These are phyloP conservation scores for Drosophila murphyi DNA, from an alignment of 1,140 invertebrate genomes.

Conservation along the genomic window DNA sequence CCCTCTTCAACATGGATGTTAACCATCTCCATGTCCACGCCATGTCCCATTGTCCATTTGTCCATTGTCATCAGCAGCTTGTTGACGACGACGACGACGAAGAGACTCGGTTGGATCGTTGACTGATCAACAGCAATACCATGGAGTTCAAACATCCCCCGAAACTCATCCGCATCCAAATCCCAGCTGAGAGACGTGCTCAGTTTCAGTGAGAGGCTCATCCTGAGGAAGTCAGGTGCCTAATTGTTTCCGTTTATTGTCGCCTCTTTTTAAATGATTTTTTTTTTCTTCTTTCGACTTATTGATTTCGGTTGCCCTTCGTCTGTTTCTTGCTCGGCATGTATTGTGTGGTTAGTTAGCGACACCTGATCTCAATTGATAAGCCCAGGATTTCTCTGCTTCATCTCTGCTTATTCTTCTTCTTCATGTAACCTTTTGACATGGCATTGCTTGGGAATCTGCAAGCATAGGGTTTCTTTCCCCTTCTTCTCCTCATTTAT, in stretches of 20 bases:
- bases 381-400: constrained; percentile 31
- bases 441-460: constrained; percentile 49
- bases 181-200: constrained; percentile 54
- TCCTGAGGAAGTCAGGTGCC: constrained; percentile 82
- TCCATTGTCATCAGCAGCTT: constrained; percentile 42
- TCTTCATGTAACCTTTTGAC: constrained; percentile 38
- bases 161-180: constrained; percentile 20
- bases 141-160: constrained; percentile 6
- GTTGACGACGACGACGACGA: constrained; percentile 8
- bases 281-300: constrained; percentile 28
- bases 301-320: constrained; percentile 56
- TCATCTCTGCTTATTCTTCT: not conserved
- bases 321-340: not conserved
- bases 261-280: constrained; percentile 7
- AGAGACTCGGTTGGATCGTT: not conserved
- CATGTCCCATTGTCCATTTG: constrained; percentile 4
- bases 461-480: constrained; percentile 73
- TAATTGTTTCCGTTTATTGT: constrained; percentile 78
- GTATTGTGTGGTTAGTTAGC: constrained; percentile 68
- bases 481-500: constrained; percentile 1
- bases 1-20: constrained; percentile 22
- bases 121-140: constrained; percentile 28
- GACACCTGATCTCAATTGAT: constrained; percentile 76
- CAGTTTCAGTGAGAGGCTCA: constrained; percentile 67
- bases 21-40: constrained; percentile 25